phyloP scores from a whole-genome alignment of 2,888 invertebrate species.

The Hypomecis punctinalis region DNA sequence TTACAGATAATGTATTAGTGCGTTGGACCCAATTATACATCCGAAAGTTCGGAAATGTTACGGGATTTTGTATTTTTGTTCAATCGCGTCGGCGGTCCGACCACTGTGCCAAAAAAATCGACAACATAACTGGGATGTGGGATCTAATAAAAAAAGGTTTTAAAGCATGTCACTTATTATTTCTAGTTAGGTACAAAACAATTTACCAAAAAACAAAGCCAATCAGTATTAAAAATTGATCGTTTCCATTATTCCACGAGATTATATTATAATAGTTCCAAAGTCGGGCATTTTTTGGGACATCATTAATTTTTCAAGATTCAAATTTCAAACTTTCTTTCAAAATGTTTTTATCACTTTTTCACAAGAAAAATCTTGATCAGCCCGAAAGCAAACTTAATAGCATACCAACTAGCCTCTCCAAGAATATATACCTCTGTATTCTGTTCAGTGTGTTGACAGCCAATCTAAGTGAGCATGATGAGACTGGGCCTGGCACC shows the following conservation, averaged over 20 bases:
- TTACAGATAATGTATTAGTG: conserved; percentile 15
- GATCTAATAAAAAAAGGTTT: not conserved
- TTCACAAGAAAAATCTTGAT: too few species aligned
- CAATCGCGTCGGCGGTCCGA: conserved; percentile 52
- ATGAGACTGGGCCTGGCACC: conserved; percentile 58
- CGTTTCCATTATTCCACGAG: too few species aligned
- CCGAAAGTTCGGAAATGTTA: conserved; percentile 25
- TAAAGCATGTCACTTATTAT: conserved; percentile 11
- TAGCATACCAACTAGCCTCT: too few species aligned
- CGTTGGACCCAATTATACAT: conserved; percentile 66
- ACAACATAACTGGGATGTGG: not conserved
- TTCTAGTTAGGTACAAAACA: conserved; percentile 3
- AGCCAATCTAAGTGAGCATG: conserved; percentile 53
- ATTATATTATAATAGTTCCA: too few species aligned
- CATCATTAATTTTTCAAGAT: too few species aligned
- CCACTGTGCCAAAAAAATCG: conserved; percentile 54
- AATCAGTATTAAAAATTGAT: too few species aligned
- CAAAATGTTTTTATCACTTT: too few species aligned
- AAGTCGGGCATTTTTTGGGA: too few species aligned
- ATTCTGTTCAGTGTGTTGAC: too few species aligned
- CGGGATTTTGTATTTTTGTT: conserved; percentile 65
- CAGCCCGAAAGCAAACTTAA: too few species aligned
- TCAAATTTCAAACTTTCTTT: too few species aligned
- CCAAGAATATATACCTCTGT: too few species aligned
- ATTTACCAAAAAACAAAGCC: not conserved